These are phyloP conservation scores for Sepioteuthis lessoniana DNA, from an alignment of 2,888 invertebrate genomes.

Conservation along the genomic window DNA sequence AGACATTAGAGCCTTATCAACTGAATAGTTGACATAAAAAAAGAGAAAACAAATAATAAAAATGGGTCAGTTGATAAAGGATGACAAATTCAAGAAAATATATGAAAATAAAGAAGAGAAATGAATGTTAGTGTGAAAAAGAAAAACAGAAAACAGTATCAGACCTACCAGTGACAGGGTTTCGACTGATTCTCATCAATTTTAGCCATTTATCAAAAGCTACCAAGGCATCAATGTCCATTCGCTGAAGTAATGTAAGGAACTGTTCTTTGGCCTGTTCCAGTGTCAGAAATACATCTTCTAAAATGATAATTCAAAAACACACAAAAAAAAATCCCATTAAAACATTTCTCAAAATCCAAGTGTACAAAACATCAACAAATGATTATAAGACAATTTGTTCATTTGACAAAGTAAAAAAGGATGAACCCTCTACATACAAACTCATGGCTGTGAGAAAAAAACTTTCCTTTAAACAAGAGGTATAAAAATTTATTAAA, in stretches of 20 bases:
- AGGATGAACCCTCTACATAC: too few species aligned
- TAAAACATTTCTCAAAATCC: not conserved
- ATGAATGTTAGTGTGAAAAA: not conserved
- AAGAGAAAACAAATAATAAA: too few species aligned
- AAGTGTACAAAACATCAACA: not conserved
- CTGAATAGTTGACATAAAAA: too few species aligned
- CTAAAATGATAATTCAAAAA: not conserved
- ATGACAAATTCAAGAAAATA: not conserved
- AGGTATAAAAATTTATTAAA: too few species aligned
- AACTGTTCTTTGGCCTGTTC: slow-evolving; percentile 56
- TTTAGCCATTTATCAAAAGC: slow-evolving; percentile 57
- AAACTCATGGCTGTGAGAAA: too few species aligned
- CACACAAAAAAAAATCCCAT: not conserved
- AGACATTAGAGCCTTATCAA: too few species aligned
- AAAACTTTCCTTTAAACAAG: too few species aligned
- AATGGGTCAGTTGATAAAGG: not conserved
- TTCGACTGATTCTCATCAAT: slow-evolving; percentile 53
- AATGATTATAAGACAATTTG: not conserved
- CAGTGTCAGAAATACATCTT: slow-evolving; percentile 50
- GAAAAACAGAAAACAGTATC: not conserved
- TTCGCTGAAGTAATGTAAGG: slow-evolving; percentile 52
- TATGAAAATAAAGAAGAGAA: not conserved
- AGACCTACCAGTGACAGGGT: slow-evolving; percentile 54
- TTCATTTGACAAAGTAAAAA: too few species aligned
- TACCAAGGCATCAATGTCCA: slow-evolving; percentile 54